Percentiles rank a stretch among this genome's conserved stretches.
phyloP scores from a whole-genome alignment of 2,888 invertebrate genomes.

The Cryptocheilus praepositus region DNA sequence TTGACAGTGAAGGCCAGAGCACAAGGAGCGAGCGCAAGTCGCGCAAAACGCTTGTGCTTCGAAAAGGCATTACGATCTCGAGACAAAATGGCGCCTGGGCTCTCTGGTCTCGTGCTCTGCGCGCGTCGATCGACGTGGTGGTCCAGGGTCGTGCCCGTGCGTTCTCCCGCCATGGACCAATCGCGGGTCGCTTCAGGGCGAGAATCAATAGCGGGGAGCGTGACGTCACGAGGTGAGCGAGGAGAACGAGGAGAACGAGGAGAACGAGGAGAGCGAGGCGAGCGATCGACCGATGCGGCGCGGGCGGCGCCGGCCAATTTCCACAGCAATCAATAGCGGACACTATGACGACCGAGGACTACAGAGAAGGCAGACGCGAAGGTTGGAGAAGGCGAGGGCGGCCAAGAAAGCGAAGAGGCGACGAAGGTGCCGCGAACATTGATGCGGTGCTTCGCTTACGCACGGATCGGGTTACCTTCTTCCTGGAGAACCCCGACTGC shows the following conservation, averaged over 20 bases:
- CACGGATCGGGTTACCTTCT: no score
- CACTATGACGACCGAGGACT: conserved; percentile 8
- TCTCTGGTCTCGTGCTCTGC: background rate
- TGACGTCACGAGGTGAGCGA: conserved; percentile 63
- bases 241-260: conserved; percentile 53
- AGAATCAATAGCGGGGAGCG: conserved; percentile 68
- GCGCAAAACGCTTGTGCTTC: background rate
- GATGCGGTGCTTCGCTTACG: no score
- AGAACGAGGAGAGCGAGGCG: conserved; percentile 50
- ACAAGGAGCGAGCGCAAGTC: no score
- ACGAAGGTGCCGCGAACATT: no score
- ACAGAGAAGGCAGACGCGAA: no score
- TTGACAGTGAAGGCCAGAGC: no score
- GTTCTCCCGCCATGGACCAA: conserved; percentile 57
- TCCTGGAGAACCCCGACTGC: no score
- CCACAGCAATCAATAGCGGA: conserved; percentile 65
- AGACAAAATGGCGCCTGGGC: no score
- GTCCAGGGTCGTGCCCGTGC: conserved; percentile 50
- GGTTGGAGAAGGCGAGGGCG: no score
- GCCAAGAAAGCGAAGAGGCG: no score
- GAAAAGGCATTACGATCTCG: no score
- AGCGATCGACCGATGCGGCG: conserved; percentile 70
- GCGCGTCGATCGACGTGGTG: conserved; percentile 40
- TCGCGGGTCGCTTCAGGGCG: conserved; percentile 52
- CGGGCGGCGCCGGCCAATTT: conserved; percentile 71